Evolutionary conservation across 2,797 vertebrate species (phyloP), one percentile per base, ranked within the genome.

Genomic region (Pitangus sulphuratus): DNA sequence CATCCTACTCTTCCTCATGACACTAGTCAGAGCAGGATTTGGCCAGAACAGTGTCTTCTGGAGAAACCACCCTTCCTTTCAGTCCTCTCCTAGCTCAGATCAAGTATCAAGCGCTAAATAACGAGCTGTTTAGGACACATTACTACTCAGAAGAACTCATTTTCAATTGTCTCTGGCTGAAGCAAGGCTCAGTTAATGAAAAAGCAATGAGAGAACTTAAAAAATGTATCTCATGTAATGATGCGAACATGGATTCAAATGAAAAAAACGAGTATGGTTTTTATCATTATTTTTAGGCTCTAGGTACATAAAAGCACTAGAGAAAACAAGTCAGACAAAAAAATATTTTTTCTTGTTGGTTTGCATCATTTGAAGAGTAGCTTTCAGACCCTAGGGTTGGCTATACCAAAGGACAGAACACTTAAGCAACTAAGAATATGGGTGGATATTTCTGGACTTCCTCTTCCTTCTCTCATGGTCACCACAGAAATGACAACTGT

Each of bases 21-120:
- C 83, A 51, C 91, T 16, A 82, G 91, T 51, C 77, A 66, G 83
- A 93, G 92, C 80, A 87, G 86, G 90, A 94, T 82, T 35, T n/a
- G 70, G 77, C 93, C 83, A 88, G 77, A 94, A 93, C 76, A 82
- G 65, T 6, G 33, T 65, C 83, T 84, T 88, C 58, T 76, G 58
- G 40, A 86, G 92, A 89, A 94, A 84, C 44, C 77, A 69, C 28
- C 80, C 78, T 82, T 86, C 70, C 86, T 60, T 66, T 60, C 77
- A 92, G 54, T 28, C 18, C 39, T 84, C 58, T 84, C 45, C 37
- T 15, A 54, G 77, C 58, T 71, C 74, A 76, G 77, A 62, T 61
- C 76, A 70, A 90, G 72, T 44, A 74, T 19, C 37, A 24, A 69
- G 87, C 0, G 0, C 51, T 77, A 66, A 85, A 64, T 84, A 89